phyloP scores from a whole-genome alignment of 1,140 invertebrate genomes.

The Macrobrachium nipponense region DNA sequence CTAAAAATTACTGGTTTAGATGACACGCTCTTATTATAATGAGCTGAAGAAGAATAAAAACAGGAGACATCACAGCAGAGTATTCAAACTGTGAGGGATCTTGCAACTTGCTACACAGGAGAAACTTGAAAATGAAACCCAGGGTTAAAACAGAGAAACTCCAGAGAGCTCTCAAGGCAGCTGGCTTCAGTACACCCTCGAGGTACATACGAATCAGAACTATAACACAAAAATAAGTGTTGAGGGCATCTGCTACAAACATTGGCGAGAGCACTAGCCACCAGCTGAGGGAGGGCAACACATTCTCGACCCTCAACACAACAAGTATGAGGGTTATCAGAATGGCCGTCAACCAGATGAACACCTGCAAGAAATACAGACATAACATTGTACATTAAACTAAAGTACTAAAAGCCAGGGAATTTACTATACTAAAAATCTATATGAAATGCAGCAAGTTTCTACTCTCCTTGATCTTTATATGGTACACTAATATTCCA shows the following conservation, averaged over 20 bases:
- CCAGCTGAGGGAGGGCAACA: slow-evolving; percentile 70
- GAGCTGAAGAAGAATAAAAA: slow-evolving; percentile 90
- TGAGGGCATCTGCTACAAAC: slow-evolving; percentile 90
- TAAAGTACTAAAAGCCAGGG: background rate
- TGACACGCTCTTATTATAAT: slow-evolving; percentile 94
- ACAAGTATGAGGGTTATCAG: slow-evolving; percentile 86
- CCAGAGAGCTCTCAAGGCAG: slow-evolving; percentile 84
- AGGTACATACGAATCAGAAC: slow-evolving; percentile 92
- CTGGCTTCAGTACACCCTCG: slow-evolving; percentile 81
- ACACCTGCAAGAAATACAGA: slow-evolving; percentile 78
- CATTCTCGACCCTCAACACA: slow-evolving; percentile 74
- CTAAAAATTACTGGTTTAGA: slow-evolving; percentile 72
- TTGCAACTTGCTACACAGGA: slow-evolving; percentile 89
- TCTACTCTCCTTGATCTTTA: too few species aligned
- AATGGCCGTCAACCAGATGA: slow-evolving; percentile 86
- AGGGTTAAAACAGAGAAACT: slow-evolving; percentile 85
- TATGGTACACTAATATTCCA: too few species aligned
- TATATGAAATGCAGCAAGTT: background rate
- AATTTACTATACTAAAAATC: background rate
- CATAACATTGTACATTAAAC: background rate
- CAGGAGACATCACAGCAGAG: slow-evolving; percentile 91
- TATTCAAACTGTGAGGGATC: slow-evolving; percentile 84
- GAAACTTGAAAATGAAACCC: slow-evolving; percentile 91
- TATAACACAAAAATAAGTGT: slow-evolving; percentile 94
- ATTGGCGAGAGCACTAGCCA: slow-evolving; percentile 90